Evolutionary conservation across 1,140 invertebrate genomes (phyloP), one percentile per base, ranked within the genome.

Genomic region (fruit fly (Drosophila melanogaster)): DNA sequence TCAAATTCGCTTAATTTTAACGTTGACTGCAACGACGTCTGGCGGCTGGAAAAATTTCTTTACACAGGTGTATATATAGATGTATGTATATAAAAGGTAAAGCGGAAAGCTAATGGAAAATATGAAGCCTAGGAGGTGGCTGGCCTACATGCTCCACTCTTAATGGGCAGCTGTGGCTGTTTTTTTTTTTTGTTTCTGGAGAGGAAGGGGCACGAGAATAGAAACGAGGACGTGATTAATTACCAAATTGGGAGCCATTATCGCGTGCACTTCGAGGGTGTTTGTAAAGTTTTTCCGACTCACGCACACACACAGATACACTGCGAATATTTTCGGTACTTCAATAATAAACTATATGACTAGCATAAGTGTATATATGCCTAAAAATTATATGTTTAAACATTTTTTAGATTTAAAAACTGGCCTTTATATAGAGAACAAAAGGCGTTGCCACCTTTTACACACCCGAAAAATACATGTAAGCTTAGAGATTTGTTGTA

Each of bases 191-290:
- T n/a, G n/a, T n/a, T n/a, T n/a, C n/a, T 43, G 33, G 47, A 37
- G 38, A 58, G 24, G 57, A 49, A 33, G 33, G 14, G 17, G 38
- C 15, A 55, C 44, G 15, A 40, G 76, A 53, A 60, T 51, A 46
- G 77, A 71, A 78, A 78, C 70, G 75, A 83, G 79, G 79, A 83
- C 79, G 80, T 83, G 80, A 83, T 83, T 83, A 83, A 83, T 83
- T 83, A 83, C 80, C 80, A 83, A 83, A 83, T 83, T 83, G 80
- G 80, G 80, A 83, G 75, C 80, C 80, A 83, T 83, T 83, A 83
- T 83, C 80, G 80, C 80, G 75, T 83, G 80, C 79, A 81, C 62
- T 81, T 83, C 56, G 79, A 79, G 79, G 74, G 79, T 83, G 79
- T 83, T 71, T 83, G 71, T 79, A 79, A 83, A 79, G 75, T 83